A percentile compares a stretch with the other conserved stretches of the same genome.
Evolutionary conservation across 2,888 invertebrate genomes (phyloP).

Genomic region (Cremastinae sp.): DNA sequence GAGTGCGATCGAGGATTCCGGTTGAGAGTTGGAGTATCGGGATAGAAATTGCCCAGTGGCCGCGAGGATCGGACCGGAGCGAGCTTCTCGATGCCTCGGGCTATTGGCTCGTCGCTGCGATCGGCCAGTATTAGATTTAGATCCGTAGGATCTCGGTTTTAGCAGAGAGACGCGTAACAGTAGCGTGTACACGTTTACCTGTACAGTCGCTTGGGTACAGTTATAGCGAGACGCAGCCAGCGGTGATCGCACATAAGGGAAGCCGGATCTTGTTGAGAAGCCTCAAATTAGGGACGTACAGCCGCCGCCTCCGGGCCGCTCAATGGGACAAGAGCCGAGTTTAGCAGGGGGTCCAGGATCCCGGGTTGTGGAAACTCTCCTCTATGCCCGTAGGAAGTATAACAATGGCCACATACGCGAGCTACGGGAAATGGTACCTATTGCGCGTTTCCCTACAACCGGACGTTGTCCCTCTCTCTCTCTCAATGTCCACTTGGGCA

Average conservation of each 20-base stretch:
- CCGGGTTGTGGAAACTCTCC: slow-evolving; percentile 23
- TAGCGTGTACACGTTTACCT: slow-evolving; percentile 14
- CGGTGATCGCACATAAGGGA: slow-evolving; percentile 22
- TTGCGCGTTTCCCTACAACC: slow-evolving; percentile 46
- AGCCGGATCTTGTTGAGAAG: slow-evolving; percentile 55
- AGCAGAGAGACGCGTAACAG: slow-evolving; percentile 31
- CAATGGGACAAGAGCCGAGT: slow-evolving; percentile 41
- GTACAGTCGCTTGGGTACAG: slow-evolving; percentile 12
- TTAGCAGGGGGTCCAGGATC: slow-evolving; percentile 28
- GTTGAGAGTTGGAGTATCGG: slow-evolving; percentile 16
- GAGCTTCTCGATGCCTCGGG: slow-evolving; percentile 30
- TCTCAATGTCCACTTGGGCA: slow-evolving; percentile 13
- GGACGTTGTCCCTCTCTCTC: slow-evolving; percentile 32
- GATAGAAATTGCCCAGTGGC: neutral
- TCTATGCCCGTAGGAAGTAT: slow-evolving; percentile 29
- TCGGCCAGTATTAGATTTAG: slow-evolving; percentile 50
- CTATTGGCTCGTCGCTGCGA: slow-evolving; percentile 21
- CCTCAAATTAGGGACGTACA: slow-evolving; percentile 59
- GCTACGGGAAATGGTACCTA: slow-evolving; percentile 48
- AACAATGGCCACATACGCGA: slow-evolving; percentile 59
- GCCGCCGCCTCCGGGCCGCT: slow-evolving; percentile 37
- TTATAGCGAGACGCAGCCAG: neutral
- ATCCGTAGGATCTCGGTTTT: slow-evolving; percentile 39
- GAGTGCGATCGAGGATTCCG: slow-evolving; percentile 41
- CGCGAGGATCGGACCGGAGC: slow-evolving; percentile 17